Evolutionary conservation across 2,888 invertebrate genomes (phyloP).

Genomic region (Epirrhoe alternata): DNA sequence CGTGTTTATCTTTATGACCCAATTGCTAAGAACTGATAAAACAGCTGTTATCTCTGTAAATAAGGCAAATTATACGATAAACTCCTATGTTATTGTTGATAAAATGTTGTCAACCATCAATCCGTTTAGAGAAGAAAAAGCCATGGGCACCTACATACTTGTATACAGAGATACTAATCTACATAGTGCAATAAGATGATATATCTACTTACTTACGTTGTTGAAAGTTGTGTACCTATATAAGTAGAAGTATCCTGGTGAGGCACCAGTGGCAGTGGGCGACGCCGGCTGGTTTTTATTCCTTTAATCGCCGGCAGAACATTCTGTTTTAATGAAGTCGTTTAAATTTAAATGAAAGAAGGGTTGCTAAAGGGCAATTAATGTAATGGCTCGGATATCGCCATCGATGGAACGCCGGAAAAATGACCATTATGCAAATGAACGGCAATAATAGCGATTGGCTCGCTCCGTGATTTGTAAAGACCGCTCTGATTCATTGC

Average conservation of each 20-base stretch:
- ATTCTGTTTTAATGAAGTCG: slow-evolving; percentile 62
- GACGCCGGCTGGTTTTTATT: slow-evolving; percentile 6
- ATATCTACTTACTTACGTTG: background rate
- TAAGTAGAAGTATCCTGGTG: background rate
- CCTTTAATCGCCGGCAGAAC: slow-evolving; percentile 40
- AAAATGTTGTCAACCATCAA: no score
- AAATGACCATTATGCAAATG: slow-evolving; percentile 47
- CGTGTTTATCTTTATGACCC: no score
- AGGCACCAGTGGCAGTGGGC: background rate
- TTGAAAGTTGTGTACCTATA: background rate
- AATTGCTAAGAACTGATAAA: no score
- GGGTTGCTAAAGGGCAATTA: slow-evolving; percentile 69
- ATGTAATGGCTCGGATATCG: slow-evolving; percentile 56
- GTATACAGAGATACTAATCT: background rate
- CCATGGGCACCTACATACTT: background rate
- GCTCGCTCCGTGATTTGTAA: slow-evolving; percentile 24
- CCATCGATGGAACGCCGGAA: slow-evolving; percentile 35
- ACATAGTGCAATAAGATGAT: background rate
- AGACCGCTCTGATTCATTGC: slow-evolving; percentile 14
- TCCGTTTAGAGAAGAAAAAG: no score
- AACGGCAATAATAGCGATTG: slow-evolving; percentile 41
- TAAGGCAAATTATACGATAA: no score
- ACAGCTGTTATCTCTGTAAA: no score
- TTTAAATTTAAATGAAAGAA: slow-evolving; percentile 64
- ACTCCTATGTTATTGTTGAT: no score